Evolutionary conservation across 1,140 invertebrate species (phyloP).

Genomic region (Arctopsyche grandis): DNA sequence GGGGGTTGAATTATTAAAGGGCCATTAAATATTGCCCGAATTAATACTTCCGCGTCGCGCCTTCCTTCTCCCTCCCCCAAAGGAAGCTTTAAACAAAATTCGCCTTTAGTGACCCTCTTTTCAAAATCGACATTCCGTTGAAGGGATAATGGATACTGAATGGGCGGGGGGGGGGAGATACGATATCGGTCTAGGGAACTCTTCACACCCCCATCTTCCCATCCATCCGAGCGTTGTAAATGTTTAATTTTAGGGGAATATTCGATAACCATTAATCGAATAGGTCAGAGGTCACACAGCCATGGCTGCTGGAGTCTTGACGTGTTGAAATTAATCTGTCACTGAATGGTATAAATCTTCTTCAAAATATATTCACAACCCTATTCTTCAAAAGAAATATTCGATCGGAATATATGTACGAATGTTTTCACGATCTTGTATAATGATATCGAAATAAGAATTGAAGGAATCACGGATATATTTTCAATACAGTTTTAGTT

Average conservation of each 20-base stretch:
- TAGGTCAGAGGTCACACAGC: too few species aligned
- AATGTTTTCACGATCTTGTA: too few species aligned
- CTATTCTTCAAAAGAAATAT: too few species aligned
- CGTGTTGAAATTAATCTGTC: too few species aligned
- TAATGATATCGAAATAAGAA: too few species aligned
- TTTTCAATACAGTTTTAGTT: too few species aligned
- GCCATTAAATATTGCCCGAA: constrained; percentile 23
- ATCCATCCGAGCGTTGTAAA: neutral
- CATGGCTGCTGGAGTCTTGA: too few species aligned
- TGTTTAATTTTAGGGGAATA: constrained; percentile 4
- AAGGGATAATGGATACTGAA: neutral
- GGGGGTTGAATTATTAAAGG: constrained; percentile 18
- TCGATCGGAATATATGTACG: too few species aligned
- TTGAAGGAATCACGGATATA: too few species aligned
- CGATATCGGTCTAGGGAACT: neutral
- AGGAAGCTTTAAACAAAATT: too few species aligned
- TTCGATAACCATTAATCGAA: constrained; percentile 4
- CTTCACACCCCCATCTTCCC: neutral
- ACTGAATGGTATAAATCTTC: too few species aligned
- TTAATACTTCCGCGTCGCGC: constrained; percentile 26
- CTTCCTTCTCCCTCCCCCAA: neutral
- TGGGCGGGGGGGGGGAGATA: neutral
- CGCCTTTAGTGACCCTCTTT: neutral
- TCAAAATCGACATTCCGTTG: constrained; percentile 2
- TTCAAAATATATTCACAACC: too few species aligned